Evolutionary conservation across 2,888 invertebrate species (phyloP).

Genomic region (Aspidiotus rigidus): DNA sequence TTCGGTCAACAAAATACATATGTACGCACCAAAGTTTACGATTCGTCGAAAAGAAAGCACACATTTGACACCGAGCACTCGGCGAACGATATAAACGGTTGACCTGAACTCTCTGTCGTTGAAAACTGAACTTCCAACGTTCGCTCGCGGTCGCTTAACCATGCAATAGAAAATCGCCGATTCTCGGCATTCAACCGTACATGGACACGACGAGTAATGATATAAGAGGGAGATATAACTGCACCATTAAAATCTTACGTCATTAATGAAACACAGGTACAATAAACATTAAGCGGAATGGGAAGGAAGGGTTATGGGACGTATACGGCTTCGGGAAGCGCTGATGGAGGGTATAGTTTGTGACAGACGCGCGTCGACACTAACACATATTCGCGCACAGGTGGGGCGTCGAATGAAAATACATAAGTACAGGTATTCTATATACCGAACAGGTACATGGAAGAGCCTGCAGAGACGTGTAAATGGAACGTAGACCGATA

Average conservation of each 20-base stretch:
- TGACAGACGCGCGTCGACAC: slow-evolving; percentile 11
- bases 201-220: slow-evolving; percentile 17
- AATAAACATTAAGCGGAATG: not conserved
- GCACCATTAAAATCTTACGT: slow-evolving; percentile 28
- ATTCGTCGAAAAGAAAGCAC: not conserved
- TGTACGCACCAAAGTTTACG: not conserved
- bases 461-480: too few relatives aligned
- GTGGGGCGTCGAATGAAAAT: not conserved
- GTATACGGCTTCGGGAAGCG: slow-evolving; percentile 6
- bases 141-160: slow-evolving; percentile 17
- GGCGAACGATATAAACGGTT: slow-evolving; percentile 5
- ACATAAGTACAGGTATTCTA: not conserved
- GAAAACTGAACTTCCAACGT: slow-evolving; percentile 19
- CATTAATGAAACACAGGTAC: slow-evolving; percentile 18
- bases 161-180: slow-evolving; percentile 24
- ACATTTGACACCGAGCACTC: slow-evolving; percentile 1
- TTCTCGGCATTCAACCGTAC: slow-evolving; percentile 18
- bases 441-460: too few relatives aligned
- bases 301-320: slow-evolving; percentile 6
- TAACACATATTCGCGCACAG: not conserved
- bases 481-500: too few relatives aligned
- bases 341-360: slow-evolving; percentile 13
- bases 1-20: not conserved
- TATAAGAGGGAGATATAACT: slow-evolving; percentile 20
- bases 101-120: not conserved